phyloP scores from a whole-genome alignment of 2,888 invertebrate genomes.

The Nemotelus nigrinus region DNA sequence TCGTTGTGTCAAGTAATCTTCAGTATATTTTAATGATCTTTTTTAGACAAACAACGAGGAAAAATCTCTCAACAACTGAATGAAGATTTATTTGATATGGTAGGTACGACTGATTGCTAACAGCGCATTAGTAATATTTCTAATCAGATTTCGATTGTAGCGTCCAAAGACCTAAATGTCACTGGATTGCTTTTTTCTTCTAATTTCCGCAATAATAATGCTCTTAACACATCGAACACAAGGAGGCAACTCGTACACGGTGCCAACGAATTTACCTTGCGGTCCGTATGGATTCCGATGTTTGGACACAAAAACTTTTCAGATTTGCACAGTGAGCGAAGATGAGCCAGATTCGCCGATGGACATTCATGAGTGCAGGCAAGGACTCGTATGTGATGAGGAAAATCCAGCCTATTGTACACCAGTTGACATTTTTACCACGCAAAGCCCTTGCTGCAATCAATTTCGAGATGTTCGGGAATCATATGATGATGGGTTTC shows the following conservation, averaged over 20 bases:
- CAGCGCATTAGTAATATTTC: not conserved
- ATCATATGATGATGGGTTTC: not conserved
- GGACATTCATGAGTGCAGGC: constrained; percentile 48
- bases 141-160: constrained; percentile 21
- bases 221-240: not conserved
- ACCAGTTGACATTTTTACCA: constrained; percentile 48
- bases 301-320: constrained; percentile 48
- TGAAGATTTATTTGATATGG: constrained; percentile 39
- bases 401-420: constrained; percentile 54
- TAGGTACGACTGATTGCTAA: not conserved
- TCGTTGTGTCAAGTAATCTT: not conserved
- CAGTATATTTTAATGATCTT: constrained; percentile 22
- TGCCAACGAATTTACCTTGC: constrained; percentile 43
- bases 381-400: constrained; percentile 53
- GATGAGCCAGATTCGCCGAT: constrained; percentile 49
- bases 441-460: not conserved
- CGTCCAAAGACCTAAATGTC: constrained; percentile 46
- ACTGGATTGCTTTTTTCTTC: constrained; percentile 31
- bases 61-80: constrained; percentile 2
- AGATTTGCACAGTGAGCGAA: constrained; percentile 50
- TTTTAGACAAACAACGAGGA: constrained; percentile 11
- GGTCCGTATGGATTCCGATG: constrained; percentile 54
- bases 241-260: not conserved
- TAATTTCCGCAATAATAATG: constrained; percentile 24
- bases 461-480: not conserved